Base-by-base conservation (phyloP, 2,888 invertebrate genomes). In the Euplagia quadripunctaria region DNA sequence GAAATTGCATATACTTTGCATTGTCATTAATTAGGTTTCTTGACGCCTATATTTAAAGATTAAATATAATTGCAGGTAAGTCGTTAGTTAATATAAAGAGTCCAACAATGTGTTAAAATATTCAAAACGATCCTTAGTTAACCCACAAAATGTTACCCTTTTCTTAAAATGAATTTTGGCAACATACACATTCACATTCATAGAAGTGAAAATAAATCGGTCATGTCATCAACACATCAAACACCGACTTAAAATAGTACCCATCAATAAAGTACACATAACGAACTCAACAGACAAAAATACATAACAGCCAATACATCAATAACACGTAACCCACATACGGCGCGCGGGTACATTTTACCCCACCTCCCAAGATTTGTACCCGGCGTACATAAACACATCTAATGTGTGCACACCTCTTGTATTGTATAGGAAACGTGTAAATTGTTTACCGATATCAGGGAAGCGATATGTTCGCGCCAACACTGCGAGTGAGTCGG, bases 391-490 rank as follows among this genome's bases (percentile, higher is more conserved):
- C 74, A 81, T 79, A 85, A 85, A 83, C 79, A 79, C 78, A 79
- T 75, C 77, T 68, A 71, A 74, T 72, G 79, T 82, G 77, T 79
- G 82, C 78, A 80, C 79, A 78, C 73, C 76, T 76, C 78, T 77
- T 73, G 78, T 83, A 78, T 80, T 83, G 79, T 85, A 79, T 84
- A 85, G 83, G 80, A 82, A 85, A 87, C 85, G 87, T 88, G 89
- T 86, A 87, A 87, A 89, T 87, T 89, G 89, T 89, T 89, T 88
- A 83, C 87, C 87, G 88, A 89, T 89, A 87, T 83, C 86, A 82
- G 87, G 87, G 88, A 85, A 85, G 84, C 85, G 84, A 85, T 85
- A 85, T 82, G 85, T 86, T 81, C 86, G 80, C 82, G 82, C 80
- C 81, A 81, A 77, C 85, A 81, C 79, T 81, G 83, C 79, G 81